Percentiles rank a stretch among this genome's conserved stretches.
phyloP scores from a whole-genome alignment of 2,888 invertebrate species.

The Aproaerema taeniolella region DNA sequence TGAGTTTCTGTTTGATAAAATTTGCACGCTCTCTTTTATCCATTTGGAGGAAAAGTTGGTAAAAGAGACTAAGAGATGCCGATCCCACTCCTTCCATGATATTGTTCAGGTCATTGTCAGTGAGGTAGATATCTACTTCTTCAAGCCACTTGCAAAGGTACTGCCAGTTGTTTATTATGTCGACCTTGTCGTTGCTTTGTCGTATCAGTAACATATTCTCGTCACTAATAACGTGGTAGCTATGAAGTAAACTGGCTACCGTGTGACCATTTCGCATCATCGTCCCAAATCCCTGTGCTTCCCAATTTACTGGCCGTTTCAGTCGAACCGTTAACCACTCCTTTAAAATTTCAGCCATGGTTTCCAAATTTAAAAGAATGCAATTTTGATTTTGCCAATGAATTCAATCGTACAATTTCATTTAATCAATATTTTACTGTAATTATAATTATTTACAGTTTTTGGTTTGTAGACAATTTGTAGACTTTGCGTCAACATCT shows the following conservation, averaged over 20 bases:
- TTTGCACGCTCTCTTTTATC: slow-evolving; percentile 76
- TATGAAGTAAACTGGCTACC: slow-evolving; percentile 73
- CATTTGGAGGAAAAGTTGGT: slow-evolving; percentile 78
- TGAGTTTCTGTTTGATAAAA: slow-evolving; percentile 68
- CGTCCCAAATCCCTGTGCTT: slow-evolving; percentile 71
- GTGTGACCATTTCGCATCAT: slow-evolving; percentile 78
- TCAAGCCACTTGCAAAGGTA: slow-evolving; percentile 72
- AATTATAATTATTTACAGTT: too few relatives aligned
- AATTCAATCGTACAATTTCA: too few relatives aligned
- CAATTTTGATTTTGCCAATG: too few relatives aligned
- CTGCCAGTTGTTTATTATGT: slow-evolving; percentile 71
- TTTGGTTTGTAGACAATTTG: too few relatives aligned
- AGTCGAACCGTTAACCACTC: slow-evolving; percentile 78
- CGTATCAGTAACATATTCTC: slow-evolving; percentile 71
- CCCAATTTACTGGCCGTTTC: slow-evolving; percentile 72
- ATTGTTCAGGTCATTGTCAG: slow-evolving; percentile 56
- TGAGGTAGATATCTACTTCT: slow-evolving; percentile 62
- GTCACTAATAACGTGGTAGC: slow-evolving; percentile 77
- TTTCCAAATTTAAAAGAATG: too few relatives aligned
- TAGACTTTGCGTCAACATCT: too few relatives aligned
- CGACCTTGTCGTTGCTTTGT: slow-evolving; percentile 46
- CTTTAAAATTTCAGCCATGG: slow-evolving; percentile 78
- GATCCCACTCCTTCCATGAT: slow-evolving; percentile 71
- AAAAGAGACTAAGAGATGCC: slow-evolving; percentile 74
- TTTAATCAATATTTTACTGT: too few relatives aligned